Evolutionary conservation across 2,888 invertebrate species (phyloP), one percentile per base, ranked within the genome.

Genomic region (Machimus rusticus): DNA sequence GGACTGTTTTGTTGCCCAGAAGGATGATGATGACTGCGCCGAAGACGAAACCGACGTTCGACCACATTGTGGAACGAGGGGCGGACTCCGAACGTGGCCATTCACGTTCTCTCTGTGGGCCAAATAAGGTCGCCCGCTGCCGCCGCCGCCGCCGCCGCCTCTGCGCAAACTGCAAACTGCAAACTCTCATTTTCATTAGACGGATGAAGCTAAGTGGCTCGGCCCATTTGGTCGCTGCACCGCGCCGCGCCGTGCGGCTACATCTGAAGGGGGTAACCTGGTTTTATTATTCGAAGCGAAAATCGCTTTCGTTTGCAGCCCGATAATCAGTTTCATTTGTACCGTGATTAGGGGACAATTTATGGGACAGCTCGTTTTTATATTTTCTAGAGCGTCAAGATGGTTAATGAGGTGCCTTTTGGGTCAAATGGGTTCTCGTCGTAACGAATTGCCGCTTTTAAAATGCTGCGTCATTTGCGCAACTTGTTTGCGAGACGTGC

Each of bases 181-280:
- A 34, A 55, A 81, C 81, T 81, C 81, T 81, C 57, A 55, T 81
- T 81, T 81, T 81, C 81, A 81, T 81, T 81, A 81, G 81, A 55
- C 34, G 51, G 19, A 46, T 5, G 43, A 28, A 31, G 43, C 39
- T 51, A 39, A 31, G 81, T 66, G 66, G 66, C 19, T 81, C 51
- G 81, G 55, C 14, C n/a, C 46, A 31, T 37, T 37, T 55, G 55
- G 2, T 23, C 8, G 8, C 31, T 3, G 31, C 31, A n/a, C n/a
- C n/a, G n/a, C 31, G 31, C 3, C 34, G 34, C 19, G 9, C 55
- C 28, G 31, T n/a, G 55, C 37, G 55, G 16, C 23, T 12, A 19
- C 81, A n/a, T 81, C 39, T 55, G 5, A 51, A 55, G 31, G 81
- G 43, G 43, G 34, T 28, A 55, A 37, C 12, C 34, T 28, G 28